phyloP scores from a whole-genome alignment of 2,113 vertebrate genomes.

The Spheniscus mendiculus region DNA sequence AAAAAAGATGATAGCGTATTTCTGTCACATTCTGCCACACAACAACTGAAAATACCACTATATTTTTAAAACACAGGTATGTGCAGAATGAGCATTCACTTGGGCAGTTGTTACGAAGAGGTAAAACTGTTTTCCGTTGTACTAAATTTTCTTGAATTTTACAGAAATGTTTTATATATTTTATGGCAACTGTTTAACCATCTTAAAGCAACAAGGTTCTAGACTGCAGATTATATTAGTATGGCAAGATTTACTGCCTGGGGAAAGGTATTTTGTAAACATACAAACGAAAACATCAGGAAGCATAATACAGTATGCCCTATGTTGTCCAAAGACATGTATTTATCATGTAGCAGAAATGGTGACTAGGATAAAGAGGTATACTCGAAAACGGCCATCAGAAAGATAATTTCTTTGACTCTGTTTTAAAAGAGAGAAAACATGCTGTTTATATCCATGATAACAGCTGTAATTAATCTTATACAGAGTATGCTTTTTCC shows the following conservation, averaged over 20 bases:
- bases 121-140: background rate
- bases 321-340: background rate
- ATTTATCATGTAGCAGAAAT: conserved; percentile 1
- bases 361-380: background rate
- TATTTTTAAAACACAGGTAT: background rate
- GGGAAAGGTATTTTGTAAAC: background rate
- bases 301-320: background rate
- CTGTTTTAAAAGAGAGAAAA: background rate
- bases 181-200: background rate
- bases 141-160: background rate
- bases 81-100: background rate
- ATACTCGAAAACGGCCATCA: background rate
- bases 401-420: background rate
- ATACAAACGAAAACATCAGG: background rate
- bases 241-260: background rate
- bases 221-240: background rate
- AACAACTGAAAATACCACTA: background rate
- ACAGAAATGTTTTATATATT: conserved; percentile 7
- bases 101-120: background rate
- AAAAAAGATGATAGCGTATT: background rate
- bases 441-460: background rate
- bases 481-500: background rate
- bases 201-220: background rate
- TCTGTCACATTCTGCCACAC: background rate
- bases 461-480: background rate